Base-by-base conservation (phyloP, 92 coral and sea anemone species). In the Bergia puertoricense region DNA sequence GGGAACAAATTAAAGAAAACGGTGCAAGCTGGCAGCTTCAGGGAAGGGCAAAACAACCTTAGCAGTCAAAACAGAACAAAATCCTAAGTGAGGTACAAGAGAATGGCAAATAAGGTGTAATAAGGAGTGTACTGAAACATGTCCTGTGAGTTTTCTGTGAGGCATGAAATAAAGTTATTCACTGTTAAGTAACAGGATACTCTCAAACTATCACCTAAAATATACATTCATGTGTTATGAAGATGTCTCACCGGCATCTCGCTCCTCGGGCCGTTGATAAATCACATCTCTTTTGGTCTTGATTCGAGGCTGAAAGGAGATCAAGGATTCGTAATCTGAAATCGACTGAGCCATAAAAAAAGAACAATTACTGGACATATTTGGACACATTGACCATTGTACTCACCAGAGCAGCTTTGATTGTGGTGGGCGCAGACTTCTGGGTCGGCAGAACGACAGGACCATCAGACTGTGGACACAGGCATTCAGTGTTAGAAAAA, bases 371-470 rank as follows among this genome's bases (percentile, higher is more conserved):
- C 1, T 6, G 30, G 13, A 37, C 39, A 73, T 5, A 11, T 11
- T 43, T 37, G 37, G 22, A 76, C 8, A 76, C 80, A 16, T 9
- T 65, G 39, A 0, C 40, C 4, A 10, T 42, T 20, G 23, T 83
- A 84, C 87, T 84, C 75, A 84, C 87, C 87, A 84, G 78, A 10
- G 87, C 65, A 69, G 87, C 41, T 84, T 23, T 84, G 37, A 84
- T 8, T 68, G 77, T 84, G 20, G 79, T 43, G 43, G 87, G 79
- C 6, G 77, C 46, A 6, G 79, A 11, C 87, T 71, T 84, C 5
- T 84, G 38, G 10, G 87, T 68, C 30, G 87, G 79, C 7, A 68
- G 15, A 20, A 84, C 44, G 22, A 84, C 67, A 0, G 87, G 87
- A 5, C 87, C 87, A 84, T 84, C 87, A 44, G 78, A 2, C 87